These are phyloP conservation scores for Heterodera filipjevi DNA, from an alignment of 2,888 invertebrate species.

Conservation along the genomic window DNA sequence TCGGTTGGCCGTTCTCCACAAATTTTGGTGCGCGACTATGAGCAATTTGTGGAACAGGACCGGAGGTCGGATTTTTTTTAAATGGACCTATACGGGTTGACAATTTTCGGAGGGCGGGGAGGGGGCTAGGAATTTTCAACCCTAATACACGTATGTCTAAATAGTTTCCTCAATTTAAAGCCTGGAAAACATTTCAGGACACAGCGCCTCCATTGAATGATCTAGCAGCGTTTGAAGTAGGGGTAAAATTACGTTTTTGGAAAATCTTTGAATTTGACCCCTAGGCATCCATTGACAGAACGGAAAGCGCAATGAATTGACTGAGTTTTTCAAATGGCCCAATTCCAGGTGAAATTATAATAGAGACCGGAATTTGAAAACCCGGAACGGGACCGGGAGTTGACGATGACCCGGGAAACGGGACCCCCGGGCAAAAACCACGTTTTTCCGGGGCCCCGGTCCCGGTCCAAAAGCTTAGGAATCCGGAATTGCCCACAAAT, in stretches of 20 bases:
- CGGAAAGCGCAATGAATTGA: constrained; percentile 50
- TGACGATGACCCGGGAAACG: too few species aligned
- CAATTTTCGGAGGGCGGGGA: too few species aligned
- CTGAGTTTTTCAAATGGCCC: constrained; percentile 61
- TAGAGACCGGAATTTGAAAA: too few species aligned
- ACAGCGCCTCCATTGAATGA: constrained; percentile 44
- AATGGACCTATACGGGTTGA: too few species aligned
- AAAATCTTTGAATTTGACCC: too few species aligned
- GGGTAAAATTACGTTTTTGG: background rate
- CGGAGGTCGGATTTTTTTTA: background rate
- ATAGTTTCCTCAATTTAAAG: background rate
- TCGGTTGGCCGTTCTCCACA: constrained; percentile 60
- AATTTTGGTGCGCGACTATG: constrained; percentile 60
- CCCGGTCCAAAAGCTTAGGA: too few species aligned
- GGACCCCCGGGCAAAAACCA: too few species aligned
- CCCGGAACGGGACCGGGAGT: too few species aligned
- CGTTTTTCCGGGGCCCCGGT: too few species aligned
- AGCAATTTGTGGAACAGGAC: constrained; percentile 49
- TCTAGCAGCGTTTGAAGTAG: constrained; percentile 45
- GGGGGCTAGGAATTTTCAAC: too few species aligned
- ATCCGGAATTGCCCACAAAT: too few species aligned
- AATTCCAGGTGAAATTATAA: constrained; percentile 53
- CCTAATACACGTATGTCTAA: background rate
- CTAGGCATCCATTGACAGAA: background rate
- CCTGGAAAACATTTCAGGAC: constrained; percentile 25